Conservation (phyloP, 2,888 invertebrate species). For the Pecten maximus region DNA sequence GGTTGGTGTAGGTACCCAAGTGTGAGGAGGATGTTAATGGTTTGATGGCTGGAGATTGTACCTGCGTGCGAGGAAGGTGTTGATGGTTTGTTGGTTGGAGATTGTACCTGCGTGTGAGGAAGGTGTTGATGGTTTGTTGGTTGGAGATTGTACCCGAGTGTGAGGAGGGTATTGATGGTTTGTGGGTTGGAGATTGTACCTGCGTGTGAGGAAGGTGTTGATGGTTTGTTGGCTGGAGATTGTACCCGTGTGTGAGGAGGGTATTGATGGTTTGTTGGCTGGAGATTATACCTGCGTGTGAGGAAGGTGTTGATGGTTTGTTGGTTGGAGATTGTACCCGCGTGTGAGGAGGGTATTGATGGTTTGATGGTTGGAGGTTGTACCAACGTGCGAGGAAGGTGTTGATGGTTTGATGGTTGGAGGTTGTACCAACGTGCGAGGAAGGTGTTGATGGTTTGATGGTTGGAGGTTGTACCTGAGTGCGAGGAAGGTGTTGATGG, state of each 20-base stretch:
- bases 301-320: background rate
- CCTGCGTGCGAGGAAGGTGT: background rate
- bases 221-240: too few relatives aligned
- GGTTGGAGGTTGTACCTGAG: background rate
- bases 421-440: too few relatives aligned
- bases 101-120: slow-evolving; percentile 5
- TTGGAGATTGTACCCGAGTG: background rate
- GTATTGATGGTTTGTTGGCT: background rate
- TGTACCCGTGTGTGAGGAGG: background rate
- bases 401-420: too few relatives aligned
- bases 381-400: background rate
- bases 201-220: background rate
- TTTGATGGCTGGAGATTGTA: background rate
- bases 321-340: background rate
- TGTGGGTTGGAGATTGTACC: background rate
- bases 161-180: background rate
- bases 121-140: background rate
- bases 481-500: background rate
- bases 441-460: too few relatives aligned
- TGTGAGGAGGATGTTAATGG: too few relatives aligned
- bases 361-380: background rate
- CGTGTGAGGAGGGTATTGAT: background rate
- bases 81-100: slow-evolving; percentile 1
- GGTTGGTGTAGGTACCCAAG: too few relatives aligned
- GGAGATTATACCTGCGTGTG: slow-evolving; percentile 3